Evolutionary conservation across 2,888 invertebrate species (phyloP).

Genomic region (Copidosoma aretas): DNA sequence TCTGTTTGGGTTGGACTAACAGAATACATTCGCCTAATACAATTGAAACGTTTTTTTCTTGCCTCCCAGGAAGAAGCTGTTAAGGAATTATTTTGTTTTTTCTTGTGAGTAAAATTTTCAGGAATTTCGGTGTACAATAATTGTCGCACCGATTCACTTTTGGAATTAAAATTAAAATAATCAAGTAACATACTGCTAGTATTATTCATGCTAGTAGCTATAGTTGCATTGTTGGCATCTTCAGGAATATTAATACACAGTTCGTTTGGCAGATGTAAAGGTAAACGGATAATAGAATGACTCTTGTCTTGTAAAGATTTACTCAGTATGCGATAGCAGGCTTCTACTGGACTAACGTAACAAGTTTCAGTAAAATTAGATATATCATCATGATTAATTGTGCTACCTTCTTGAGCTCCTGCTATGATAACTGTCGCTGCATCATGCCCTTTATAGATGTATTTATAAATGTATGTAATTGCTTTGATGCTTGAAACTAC

Average conservation of each 20-base stretch:
- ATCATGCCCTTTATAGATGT: conserved; percentile 48
- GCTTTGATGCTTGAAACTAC: conserved; percentile 44
- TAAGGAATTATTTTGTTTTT: conserved; percentile 13
- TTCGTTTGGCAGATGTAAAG: too few species aligned
- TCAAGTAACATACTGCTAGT: too few species aligned
- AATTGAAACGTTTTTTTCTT: conserved; percentile 33
- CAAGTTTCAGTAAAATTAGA: conserved; percentile 40
- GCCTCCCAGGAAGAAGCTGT: background rate
- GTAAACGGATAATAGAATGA: too few species aligned
- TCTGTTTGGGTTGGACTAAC: too few species aligned
- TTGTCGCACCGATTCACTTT: too few species aligned
- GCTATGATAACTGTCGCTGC: conserved; percentile 38
- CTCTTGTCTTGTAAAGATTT: too few species aligned
- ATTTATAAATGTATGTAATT: conserved; percentile 51
- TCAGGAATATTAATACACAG: too few species aligned
- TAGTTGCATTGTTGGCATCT: background rate
- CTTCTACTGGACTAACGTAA: conserved; percentile 44
- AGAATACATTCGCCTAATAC: conserved; percentile 39
- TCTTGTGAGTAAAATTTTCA: too few species aligned
- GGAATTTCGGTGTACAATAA: too few species aligned
- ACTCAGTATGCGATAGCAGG: conserved; percentile 21
- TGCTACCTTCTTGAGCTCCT: conserved; percentile 15
- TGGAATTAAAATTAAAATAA: too few species aligned
- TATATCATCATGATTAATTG: conserved; percentile 41
- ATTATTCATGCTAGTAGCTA: too few species aligned